Conservation (phyloP, 2,797 vertebrate genomes). For the Lepilemur septentrionalis region DNA sequence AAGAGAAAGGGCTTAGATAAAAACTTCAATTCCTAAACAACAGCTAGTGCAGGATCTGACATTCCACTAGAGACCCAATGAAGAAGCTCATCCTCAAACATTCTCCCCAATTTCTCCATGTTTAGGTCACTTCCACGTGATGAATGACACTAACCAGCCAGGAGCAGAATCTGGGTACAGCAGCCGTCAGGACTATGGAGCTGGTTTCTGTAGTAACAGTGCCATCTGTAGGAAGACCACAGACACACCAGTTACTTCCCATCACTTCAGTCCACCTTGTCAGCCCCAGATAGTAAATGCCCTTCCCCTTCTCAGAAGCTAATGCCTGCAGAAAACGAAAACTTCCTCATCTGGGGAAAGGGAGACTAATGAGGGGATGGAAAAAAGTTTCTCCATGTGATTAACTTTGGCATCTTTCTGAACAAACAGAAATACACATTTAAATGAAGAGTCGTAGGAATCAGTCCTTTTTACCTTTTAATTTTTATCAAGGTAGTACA, state of each 20-base stretch:
- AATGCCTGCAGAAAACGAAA: background rate
- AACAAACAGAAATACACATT: background rate
- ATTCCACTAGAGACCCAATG: background rate
- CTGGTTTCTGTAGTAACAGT: conserved; percentile 91
- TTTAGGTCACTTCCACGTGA: background rate
- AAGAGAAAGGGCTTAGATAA: conserved; percentile 32
- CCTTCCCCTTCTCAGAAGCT: background rate
- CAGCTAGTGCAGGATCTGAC: background rate
- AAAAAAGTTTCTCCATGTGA: background rate
- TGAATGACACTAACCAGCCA: conserved; percentile 91
- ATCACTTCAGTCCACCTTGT: background rate
- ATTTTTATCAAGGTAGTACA: conserved; percentile 44
- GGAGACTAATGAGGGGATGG: background rate
- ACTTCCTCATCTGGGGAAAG: background rate
- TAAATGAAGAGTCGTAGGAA: conserved; percentile 2
- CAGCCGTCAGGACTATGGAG: conserved; percentile 91
- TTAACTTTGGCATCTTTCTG: background rate
- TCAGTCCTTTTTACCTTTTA: conserved; percentile 29
- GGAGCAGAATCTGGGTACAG: conserved; percentile 91
- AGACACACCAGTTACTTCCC: conserved; percentile 37
- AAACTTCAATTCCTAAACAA: conserved; percentile 35
- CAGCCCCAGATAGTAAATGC: background rate
- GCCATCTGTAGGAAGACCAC: conserved; percentile 91
- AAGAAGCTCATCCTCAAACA: background rate
- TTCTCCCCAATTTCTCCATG: background rate